phyloP scores from a whole-genome alignment of 2,888 invertebrate species.

The Oxytorus armatus region DNA sequence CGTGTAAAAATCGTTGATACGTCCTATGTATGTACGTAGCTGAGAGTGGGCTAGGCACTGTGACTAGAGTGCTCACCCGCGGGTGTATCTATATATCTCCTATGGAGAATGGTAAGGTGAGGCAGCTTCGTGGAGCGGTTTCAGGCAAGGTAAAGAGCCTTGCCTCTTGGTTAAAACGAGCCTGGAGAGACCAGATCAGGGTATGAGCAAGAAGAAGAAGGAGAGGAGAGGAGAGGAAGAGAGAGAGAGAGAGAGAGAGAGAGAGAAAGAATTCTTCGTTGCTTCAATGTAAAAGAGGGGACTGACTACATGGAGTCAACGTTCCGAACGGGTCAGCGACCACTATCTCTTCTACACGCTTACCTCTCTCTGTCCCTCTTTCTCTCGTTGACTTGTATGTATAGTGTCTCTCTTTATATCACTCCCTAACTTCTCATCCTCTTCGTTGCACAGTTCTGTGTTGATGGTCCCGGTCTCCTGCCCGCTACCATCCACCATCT shows the following conservation, averaged over 20 bases:
- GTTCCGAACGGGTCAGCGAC: slow-evolving; percentile 84
- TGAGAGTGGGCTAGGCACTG: slow-evolving; percentile 40
- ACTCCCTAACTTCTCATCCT: slow-evolving; percentile 7
- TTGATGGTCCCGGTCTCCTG: slow-evolving; percentile 59
- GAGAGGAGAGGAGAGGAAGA: not conserved
- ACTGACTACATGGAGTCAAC: slow-evolving; percentile 84
- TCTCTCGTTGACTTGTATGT: slow-evolving; percentile 11
- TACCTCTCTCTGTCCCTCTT: slow-evolving; percentile 74
- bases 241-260: slow-evolving; percentile 34
- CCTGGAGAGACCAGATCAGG: slow-evolving; percentile 60
- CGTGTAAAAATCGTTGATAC: slow-evolving; percentile 10
- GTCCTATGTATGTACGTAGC: not conserved
- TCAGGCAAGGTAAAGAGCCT: slow-evolving; percentile 59
- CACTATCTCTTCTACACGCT: slow-evolving; percentile 79
- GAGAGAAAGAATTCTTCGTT: slow-evolving; percentile 49
- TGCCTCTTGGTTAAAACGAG: slow-evolving; percentile 54
- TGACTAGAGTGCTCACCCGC: slow-evolving; percentile 47
- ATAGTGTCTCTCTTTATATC: not conserved
- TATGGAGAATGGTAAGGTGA: slow-evolving; percentile 61
- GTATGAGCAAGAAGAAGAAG: slow-evolving; percentile 45
- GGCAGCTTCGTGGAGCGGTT: slow-evolving; percentile 54
- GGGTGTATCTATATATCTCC: slow-evolving; percentile 43
- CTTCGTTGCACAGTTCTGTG: slow-evolving; percentile 37
- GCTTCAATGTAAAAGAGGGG: slow-evolving; percentile 77
- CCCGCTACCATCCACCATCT: slow-evolving; percentile 51